Conservation (phyloP, 1,140 invertebrate genomes). For the Drosophila funebris region DNA sequence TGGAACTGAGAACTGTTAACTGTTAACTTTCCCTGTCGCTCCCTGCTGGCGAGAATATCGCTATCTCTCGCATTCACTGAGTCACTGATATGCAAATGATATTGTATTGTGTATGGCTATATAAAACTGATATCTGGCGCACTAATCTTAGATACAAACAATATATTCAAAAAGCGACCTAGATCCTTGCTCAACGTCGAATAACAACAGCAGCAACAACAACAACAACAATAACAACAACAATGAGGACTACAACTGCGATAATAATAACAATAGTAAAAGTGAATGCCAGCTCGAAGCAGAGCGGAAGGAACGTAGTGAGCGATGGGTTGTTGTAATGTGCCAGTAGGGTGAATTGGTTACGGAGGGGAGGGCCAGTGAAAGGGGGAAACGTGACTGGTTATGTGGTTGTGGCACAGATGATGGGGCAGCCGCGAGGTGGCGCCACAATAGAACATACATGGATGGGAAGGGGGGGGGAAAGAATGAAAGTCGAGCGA, state of each 20-base stretch:
- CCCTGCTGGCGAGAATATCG: not conserved
- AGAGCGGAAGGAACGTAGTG: conserved; percentile 51
- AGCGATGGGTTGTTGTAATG: conserved; percentile 45
- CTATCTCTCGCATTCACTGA: conserved; percentile 12
- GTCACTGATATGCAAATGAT: conserved; percentile 52
- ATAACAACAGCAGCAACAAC: conserved; percentile 28
- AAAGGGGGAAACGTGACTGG: conserved; percentile 31
- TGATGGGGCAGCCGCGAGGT: conserved; percentile 22
- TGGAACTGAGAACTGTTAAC: conserved; percentile 5
- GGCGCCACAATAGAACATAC: conserved; percentile 8
- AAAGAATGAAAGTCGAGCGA: conserved; percentile 6
- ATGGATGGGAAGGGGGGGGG: not conserved
- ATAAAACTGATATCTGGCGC: conserved; percentile 72
- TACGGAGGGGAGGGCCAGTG: not conserved
- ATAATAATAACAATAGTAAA: conserved; percentile 75
- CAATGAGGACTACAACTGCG: conserved; percentile 58
- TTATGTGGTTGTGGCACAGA: conserved; percentile 28
- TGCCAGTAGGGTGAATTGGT: conserved; percentile 5
- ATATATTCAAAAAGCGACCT: conserved; percentile 81
- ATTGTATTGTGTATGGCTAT: conserved; percentile 60
- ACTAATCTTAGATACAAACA: conserved; percentile 80
- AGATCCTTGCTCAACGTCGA: conserved; percentile 68
- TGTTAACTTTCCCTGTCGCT: not conserved
- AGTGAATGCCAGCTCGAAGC: conserved; percentile 57
- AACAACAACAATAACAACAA: conserved; percentile 19